Evolutionary conservation across 2,888 invertebrate species (phyloP), one percentile per base, ranked within the genome.

Genomic region (Cantharis flavilabris): DNA sequence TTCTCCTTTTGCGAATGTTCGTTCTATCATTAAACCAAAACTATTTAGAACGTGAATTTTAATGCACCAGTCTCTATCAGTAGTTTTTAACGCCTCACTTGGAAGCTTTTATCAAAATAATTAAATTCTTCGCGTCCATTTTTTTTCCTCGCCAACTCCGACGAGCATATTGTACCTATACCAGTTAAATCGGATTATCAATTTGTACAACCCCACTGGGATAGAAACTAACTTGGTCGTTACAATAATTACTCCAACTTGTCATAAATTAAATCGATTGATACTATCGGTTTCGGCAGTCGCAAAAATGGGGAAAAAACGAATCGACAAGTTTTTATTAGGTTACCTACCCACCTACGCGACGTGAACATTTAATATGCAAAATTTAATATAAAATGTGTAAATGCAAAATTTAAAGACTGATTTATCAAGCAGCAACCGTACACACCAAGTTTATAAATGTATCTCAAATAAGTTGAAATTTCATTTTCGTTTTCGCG

Each of bases 21-120:
- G 28, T 64, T 65, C 18, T 14, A 70, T 26, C 14, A 30, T 64
- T 33, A 72, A 62, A 20, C 67, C 33, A 67, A 73, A 73, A 67
- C 72, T 69, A 69, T 69, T 62, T 62, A 20, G 33, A 73, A 67
- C 65, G 49, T 65, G 65, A 71, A 71, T 71, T 71, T 71, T 26
- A 64, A 49, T 49, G 49, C 49, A 49, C 49, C 49, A 49, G n/a
- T 49, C n/a, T 49, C n/a, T 49, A 49, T 49, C 49, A n/a, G 49
- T 49, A 49, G 49, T 49, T 49, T 49, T 49, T 49, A 49, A 49
- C 49, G 49, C 49, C 49, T 49, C 49, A 49, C 49, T 49, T n/a
- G n/a, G n/a, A n/a, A 49, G 49, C 49, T n/a, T 49, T 49, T n/a
- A 49, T 49, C 49, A 49, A 49, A 49, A 49, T 49, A 49, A 49